Evolutionary conservation across 2,797 vertebrate species (phyloP), one percentile per base, ranked within the genome.

Genomic region (Chaunax sp.): DNA sequence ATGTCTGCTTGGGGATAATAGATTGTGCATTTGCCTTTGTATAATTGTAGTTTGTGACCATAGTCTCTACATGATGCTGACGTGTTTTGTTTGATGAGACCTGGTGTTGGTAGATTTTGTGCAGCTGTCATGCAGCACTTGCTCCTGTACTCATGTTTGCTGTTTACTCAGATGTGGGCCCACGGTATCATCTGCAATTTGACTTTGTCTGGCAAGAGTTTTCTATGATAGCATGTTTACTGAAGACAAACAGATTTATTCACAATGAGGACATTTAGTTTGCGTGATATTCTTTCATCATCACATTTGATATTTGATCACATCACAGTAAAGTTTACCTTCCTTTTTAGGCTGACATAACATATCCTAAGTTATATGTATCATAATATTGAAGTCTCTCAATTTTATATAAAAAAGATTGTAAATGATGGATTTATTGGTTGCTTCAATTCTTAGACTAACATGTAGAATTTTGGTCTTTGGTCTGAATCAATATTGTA

Each of bases 131-230:
- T 65, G 69, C 72, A 66, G 69, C 19, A 11, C 55, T 77, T 23
- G 68, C 38, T 80, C 52, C 57, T 19, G 3, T 35, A 37, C 56
- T 72, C 5, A 19, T 68, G 72, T 83, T 80, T 69, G 72, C 52
- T 90, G 89, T 91, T 90, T 90, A 77, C 78, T 86, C 87, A 87
- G 84, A 87, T 89, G 81, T 73, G 61, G 68, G 64, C 72, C 7
- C 64, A 43, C 41, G 68, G 64, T 87, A 81, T 90, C 81, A 84
- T 87, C 72, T 80, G 78, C 75, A 77, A 84, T 71, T 71, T 66
- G 35, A 69, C 70, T 79, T 90, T 86, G 86, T 84, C 70, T 76
- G 58, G 62, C 15, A 16, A 64, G 53, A 63, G 44, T 68, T 71
- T 64, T 58, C 23, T 35, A 56, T 60, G 19, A 68, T 35, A 44